Evolutionary conservation across 2,888 invertebrate species (phyloP).

Genomic region (Tetragnatha montana): DNA sequence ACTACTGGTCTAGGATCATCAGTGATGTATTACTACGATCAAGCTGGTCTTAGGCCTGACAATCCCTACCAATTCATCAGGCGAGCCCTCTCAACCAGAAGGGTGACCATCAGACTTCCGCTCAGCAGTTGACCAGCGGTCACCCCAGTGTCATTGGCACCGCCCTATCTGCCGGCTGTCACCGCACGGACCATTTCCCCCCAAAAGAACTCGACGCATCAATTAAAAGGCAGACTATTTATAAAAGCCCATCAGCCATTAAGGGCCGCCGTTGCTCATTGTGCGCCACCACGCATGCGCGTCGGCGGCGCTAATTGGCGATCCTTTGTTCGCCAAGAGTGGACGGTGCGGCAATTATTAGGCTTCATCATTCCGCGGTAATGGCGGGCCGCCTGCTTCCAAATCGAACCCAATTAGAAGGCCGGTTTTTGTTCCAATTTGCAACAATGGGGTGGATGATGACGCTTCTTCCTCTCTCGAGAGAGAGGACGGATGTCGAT

Average conservation of each 20-base stretch:
- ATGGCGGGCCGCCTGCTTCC: conserved; percentile 67
- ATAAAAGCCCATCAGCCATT: conserved; percentile 50
- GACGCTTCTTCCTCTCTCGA: conserved; percentile 38
- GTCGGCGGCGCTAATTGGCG: conserved; percentile 62
- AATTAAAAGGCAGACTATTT: conserved; percentile 63
- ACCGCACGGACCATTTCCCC: conserved; percentile 62
- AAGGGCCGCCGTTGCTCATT: conserved; percentile 36
- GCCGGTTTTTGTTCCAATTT: background rate
- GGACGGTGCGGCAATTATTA: conserved; percentile 65
- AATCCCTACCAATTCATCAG: too few species aligned
- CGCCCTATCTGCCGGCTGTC: conserved; percentile 43
- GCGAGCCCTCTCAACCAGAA: too few species aligned
- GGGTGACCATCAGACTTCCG: too few species aligned
- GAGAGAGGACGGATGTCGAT: conserved; percentile 53
- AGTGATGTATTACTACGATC: too few species aligned
- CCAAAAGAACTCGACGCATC: conserved; percentile 55
- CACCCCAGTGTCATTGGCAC: conserved; percentile 24
- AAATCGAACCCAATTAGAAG: conserved; percentile 69
- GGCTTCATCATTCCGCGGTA: conserved; percentile 67
- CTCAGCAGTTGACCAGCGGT: too few species aligned
- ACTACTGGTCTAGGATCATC: too few species aligned
- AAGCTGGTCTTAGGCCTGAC: too few species aligned
- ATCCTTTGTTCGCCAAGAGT: conserved; percentile 45
- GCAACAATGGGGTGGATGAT: conserved; percentile 42
- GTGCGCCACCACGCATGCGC: conserved; percentile 67